Percentiles rank a stretch among this genome's conserved stretches.
phyloP scores from a whole-genome alignment of 2,113 vertebrate genomes.

The Anguilla rostrata region DNA sequence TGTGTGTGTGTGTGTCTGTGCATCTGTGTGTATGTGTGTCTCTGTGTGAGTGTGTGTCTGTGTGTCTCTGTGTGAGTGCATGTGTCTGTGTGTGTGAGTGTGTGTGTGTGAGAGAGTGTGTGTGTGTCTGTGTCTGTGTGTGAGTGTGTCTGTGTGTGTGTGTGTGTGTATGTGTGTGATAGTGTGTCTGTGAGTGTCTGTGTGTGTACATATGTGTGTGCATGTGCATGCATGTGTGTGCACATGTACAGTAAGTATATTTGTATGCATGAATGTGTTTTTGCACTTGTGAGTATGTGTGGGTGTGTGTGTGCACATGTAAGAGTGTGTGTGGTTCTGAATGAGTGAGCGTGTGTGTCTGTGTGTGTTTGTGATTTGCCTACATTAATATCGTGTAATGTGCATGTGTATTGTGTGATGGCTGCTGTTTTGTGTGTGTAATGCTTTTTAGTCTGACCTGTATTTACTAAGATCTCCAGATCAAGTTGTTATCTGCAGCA shows the following conservation, averaged over 20 bases:
- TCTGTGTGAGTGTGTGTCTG: not conserved
- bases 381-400: constrained; percentile 16
- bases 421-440: constrained; percentile 11
- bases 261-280: not conserved
- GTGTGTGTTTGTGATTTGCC: not conserved
- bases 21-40: constrained; percentile 23
- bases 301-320: not conserved
- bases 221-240: not conserved
- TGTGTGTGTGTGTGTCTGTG: not conserved
- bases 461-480: not conserved
- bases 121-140: constrained; percentile 13
- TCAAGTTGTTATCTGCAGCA: constrained; percentile 1
- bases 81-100: too few species aligned
- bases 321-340: constrained; percentile 23
- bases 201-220: constrained; percentile 25
- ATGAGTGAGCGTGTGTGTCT: not conserved
- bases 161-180: not conserved
- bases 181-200: constrained; percentile 7
- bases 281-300: too few species aligned
- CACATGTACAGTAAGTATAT: not conserved
- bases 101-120: constrained; percentile 5
- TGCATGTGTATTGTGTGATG: not conserved
- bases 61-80: constrained; percentile 19
- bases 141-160: not conserved
- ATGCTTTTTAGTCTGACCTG: too few species aligned